Evolutionary conservation across 2,113 vertebrate species (phyloP).

Genomic region (Gambusia holbrooki): DNA sequence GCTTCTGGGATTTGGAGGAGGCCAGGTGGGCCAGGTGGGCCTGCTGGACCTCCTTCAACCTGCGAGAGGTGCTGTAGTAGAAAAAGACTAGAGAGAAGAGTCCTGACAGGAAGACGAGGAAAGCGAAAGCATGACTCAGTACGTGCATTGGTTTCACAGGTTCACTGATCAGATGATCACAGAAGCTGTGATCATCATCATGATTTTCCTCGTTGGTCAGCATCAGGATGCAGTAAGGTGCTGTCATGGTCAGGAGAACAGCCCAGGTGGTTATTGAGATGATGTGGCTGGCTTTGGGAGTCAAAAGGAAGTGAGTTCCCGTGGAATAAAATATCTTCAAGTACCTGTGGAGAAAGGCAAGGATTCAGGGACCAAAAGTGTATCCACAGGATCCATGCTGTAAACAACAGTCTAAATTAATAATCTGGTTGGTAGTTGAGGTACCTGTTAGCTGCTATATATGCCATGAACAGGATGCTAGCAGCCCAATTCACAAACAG

Average conservation of each 20-base stretch:
- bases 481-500: conserved; percentile 81
- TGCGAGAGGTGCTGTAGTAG: conserved; percentile 60
- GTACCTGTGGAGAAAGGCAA: background rate
- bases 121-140: conserved; percentile 42
- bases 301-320: background rate
- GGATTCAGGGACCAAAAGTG: too few species aligned
- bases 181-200: background rate
- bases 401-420: too few species aligned
- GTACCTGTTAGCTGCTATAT: conserved; percentile 56
- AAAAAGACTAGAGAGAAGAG: conserved; percentile 68
- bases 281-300: background rate
- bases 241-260: background rate
- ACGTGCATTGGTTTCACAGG: conserved; percentile 32
- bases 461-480: conserved; percentile 81
- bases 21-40: conserved; percentile 10
- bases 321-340: background rate
- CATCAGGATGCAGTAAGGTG: background rate
- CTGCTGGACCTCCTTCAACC: conserved; percentile 42
- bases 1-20: conserved; percentile 24
- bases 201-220: background rate
- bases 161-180: background rate
- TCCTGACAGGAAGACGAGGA: conserved; percentile 63
- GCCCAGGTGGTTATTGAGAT: background rate
- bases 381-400: too few species aligned
- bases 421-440: too few species aligned